Evolutionary conservation across 2,113 vertebrate species (phyloP).

Genomic region (Saimiri boliviensis): DNA sequence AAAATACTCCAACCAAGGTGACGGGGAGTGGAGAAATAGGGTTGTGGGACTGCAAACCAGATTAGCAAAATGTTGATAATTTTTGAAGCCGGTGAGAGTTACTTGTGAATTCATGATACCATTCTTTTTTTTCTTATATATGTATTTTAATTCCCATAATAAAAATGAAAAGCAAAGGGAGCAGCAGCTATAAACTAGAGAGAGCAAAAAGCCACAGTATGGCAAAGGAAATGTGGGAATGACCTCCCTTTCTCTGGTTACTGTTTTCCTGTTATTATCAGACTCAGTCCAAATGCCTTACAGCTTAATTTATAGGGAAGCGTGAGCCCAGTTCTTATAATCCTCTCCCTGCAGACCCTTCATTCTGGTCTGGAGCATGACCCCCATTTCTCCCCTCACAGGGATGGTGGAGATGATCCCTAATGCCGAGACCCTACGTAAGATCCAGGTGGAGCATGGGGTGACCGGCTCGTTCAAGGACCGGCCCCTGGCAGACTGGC

Average conservation of each 20-base stretch:
- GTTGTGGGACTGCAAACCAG: background rate
- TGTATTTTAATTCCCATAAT: background rate
- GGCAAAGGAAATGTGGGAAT: background rate
- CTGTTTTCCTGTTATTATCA: background rate
- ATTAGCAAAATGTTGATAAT: background rate
- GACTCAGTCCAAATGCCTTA: background rate
- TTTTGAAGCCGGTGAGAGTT: background rate
- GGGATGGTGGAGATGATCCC: slow-evolving; percentile 99
- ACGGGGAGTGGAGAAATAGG: background rate
- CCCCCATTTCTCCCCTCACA: slow-evolving; percentile 51
- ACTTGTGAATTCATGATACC: background rate
- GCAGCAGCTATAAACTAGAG: background rate
- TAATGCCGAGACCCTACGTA: slow-evolving; percentile 95
- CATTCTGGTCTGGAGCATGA: background rate
- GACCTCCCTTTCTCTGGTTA: rapidly evolving
- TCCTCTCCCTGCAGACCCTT: background rate
- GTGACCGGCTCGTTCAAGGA: slow-evolving; percentile 99
- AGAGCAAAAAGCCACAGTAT: rapidly evolving
- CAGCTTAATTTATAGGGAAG: background rate
- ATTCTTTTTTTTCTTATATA: background rate
- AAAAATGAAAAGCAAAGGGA: background rate
- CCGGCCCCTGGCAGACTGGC: slow-evolving; percentile 94
- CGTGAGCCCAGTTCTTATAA: background rate
- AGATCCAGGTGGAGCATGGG: slow-evolving; percentile 98
- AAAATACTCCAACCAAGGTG: background rate